Base-by-base conservation (phyloP, 2,797 vertebrate genomes). In the Choloepus didactylus region DNA sequence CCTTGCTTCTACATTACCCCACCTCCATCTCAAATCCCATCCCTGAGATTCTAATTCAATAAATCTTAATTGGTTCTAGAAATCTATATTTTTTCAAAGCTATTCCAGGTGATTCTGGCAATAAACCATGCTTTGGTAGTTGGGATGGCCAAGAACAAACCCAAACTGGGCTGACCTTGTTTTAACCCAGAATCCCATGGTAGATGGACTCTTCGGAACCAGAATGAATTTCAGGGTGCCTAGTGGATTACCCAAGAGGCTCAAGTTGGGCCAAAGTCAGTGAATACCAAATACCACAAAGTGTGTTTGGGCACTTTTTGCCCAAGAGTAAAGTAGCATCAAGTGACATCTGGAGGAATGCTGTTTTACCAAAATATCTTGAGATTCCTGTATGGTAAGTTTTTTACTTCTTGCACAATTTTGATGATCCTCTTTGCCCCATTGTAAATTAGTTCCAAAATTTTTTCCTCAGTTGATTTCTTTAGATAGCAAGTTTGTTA, bases 281-380 rank as follows among this genome's bases (percentile, higher is more conserved):
- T 62, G 25, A 35, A 70, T 21, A 77, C 21, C 84, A 76, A 92
- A 59, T 27, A 54, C 49, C 73, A 29, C 59, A n/a, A 11, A 27
- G 19, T 81, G 88, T 69, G 31, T 51, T 41, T 10, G 29, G 25
- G 38, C 15, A 73, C 11, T 70, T 90, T 85, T 86, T 73, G 49
- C 7, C n/a, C 1, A 15, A 77, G 15, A 38, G 16, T 44, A 70
- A 62, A 79, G 44, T 56, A 60, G 29, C n/a, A 64, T 79, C 64
- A 41, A 66, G 1, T 59, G 14, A 67, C 91, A 66, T 87, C 38
- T 66, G n/a, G 5, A 60, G 69, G 54, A 73, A 46, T 38, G 4
- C 44, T 59, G 12, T 87, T 91, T 86, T 80, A 51, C n/a, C 25
- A 73, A 72, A 89, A 89, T n/a, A 85, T 69, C 70, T 72, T 49